A percentile compares a stretch with the other conserved stretches of the same genome.
Conservation (phyloP, 2,888 invertebrate species). For the Polymixis lichenea region DNA sequence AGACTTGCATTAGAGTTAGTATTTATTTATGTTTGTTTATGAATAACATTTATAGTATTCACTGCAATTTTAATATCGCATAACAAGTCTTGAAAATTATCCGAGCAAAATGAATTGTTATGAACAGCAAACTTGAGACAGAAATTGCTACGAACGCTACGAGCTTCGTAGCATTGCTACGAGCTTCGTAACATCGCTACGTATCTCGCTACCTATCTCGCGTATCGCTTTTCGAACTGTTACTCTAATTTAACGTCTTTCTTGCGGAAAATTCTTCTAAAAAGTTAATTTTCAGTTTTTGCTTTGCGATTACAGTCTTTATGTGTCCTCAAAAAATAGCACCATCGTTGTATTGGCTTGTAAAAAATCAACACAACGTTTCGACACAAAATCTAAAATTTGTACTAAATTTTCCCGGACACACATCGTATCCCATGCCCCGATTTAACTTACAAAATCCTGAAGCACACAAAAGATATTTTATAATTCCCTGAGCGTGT, state of each 20-base stretch:
- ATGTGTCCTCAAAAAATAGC: neutral
- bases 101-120: constrained; percentile 18
- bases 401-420: neutral
- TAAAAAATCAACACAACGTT: neutral
- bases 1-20: constrained; percentile 15
- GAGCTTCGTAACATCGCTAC: constrained; percentile 32
- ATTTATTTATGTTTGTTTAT: constrained; percentile 26
- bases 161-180: constrained; percentile 41
- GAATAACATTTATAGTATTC: constrained; percentile 30
- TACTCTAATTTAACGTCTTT: neutral
- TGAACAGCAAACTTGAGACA: constrained; percentile 25
- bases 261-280: too few species aligned
- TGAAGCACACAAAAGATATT: constrained; percentile 48
- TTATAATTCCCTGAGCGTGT: constrained; percentile 66
- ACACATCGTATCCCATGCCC: neutral
- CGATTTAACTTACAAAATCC: constrained; percentile 23
- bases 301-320: neutral
- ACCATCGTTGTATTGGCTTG: neutral
- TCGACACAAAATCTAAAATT: neutral
- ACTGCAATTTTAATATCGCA: constrained; percentile 36
- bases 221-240: neutral
- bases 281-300: neutral
- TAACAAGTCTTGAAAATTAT: constrained; percentile 32
- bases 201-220: constrained; percentile 20
- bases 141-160: constrained; percentile 33